phyloP scores from a whole-genome alignment of 2,113 vertebrate species.

The Cisticola juncidis region DNA sequence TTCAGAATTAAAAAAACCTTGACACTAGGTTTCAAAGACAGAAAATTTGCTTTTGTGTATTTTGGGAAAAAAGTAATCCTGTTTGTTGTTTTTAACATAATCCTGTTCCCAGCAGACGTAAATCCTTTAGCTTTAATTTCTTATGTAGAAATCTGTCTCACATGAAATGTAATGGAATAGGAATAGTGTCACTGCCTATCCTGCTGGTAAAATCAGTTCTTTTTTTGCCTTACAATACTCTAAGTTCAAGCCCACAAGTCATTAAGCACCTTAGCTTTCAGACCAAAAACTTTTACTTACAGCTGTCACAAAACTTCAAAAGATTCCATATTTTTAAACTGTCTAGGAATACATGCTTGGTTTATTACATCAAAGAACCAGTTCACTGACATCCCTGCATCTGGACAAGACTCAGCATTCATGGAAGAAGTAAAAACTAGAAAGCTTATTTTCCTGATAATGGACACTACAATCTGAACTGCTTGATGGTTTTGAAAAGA shows the following conservation, averaged over 20 bases:
- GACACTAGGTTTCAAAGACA: neutral
- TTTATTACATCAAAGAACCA: neutral
- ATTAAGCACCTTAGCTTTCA: neutral
- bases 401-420: neutral
- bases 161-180: neutral
- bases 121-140: neutral
- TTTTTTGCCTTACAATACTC: neutral
- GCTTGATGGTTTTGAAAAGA: neutral
- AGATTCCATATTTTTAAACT: neutral
- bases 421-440: neutral
- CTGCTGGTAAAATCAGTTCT: neutral
- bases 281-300: neutral
- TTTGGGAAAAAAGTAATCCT: neutral
- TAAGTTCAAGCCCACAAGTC: neutral
- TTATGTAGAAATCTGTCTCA: neutral
- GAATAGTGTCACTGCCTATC: neutral
- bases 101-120: neutral
- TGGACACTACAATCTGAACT: neutral
- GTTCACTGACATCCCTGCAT: neutral
- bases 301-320: neutral
- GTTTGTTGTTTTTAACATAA: neutral
- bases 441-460: neutral
- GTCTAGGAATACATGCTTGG: neutral
- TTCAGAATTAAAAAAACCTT: neutral
- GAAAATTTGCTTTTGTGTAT: neutral